These are phyloP conservation scores for Isurus oxyrinchus DNA, from an alignment of 2,113 vertebrate genomes.

Conservation along the genomic window DNA sequence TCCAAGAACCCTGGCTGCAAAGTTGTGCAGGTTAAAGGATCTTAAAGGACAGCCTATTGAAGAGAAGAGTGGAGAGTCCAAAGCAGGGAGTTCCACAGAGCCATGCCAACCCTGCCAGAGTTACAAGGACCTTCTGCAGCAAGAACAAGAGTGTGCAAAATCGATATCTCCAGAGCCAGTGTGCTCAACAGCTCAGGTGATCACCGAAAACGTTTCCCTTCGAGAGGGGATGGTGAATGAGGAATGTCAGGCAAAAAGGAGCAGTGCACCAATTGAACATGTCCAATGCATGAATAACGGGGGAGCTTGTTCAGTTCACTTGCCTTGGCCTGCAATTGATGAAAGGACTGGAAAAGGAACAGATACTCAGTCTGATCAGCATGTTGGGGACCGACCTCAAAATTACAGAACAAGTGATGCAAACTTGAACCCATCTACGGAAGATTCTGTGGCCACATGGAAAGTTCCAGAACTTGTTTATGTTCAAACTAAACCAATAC, in stretches of 20 bases:
- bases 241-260: background rate
- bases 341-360: background rate
- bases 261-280: slow-evolving; percentile 28
- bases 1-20: slow-evolving; percentile 67
- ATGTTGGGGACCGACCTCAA: slow-evolving; percentile 42
- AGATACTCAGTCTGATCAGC: background rate
- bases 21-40: slow-evolving; percentile 67
- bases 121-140: background rate
- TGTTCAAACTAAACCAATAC: background rate
- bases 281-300: background rate
- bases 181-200: background rate
- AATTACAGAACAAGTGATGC: slow-evolving; percentile 41
- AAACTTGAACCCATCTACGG: background rate
- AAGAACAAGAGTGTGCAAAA: background rate
- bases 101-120: background rate
- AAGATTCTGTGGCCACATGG: background rate
- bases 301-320: background rate
- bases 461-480: background rate
- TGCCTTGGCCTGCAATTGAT: background rate
- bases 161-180: too few relatives aligned
- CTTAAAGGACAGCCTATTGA: slow-evolving; percentile 42
- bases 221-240: background rate
- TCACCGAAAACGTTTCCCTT: background rate
- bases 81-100: slow-evolving; percentile 17
- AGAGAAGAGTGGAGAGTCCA: slow-evolving; percentile 33